Conservation (phyloP, 2,888 invertebrate species). For the Pollenia amentaria region DNA sequence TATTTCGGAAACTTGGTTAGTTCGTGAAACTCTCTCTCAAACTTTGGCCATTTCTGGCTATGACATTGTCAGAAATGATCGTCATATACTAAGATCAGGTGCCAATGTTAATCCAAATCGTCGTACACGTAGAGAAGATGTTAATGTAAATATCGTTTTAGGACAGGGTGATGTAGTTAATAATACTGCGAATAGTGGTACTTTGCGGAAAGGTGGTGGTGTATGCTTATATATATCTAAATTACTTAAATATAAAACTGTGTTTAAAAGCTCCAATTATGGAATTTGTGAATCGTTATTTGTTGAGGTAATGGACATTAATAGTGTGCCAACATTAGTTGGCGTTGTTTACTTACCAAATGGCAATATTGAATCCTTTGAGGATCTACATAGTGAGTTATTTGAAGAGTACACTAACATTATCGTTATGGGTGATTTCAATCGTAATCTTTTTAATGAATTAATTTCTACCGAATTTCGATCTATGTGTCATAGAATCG, state of each 20-base stretch:
- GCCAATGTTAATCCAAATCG: not conserved
- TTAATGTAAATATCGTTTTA: too few relatives aligned
- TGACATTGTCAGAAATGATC: constrained; percentile 7
- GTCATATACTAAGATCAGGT: not conserved
- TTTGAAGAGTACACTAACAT: constrained; percentile 1
- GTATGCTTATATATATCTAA: constrained; percentile 18
- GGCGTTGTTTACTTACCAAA: not conserved
- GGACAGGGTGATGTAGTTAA: too few relatives aligned
- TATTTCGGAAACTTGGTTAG: not conserved
- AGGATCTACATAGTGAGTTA: not conserved
- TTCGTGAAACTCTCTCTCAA: not conserved
- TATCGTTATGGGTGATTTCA: constrained; percentile 18
- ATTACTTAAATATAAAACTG: not conserved
- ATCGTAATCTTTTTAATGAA: constrained; percentile 9
- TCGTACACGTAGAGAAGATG: too few relatives aligned
- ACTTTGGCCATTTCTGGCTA: not conserved
- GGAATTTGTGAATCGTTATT: constrained; percentile 21
- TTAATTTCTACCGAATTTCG: not conserved
- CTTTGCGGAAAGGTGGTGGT: not conserved
- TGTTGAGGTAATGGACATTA: not conserved
- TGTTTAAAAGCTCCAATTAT: not conserved
- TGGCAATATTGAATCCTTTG: constrained; percentile 4
- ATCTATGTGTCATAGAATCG: not conserved
- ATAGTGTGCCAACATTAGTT: not conserved
- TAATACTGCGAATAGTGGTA: not conserved